Base-by-base conservation (phyloP, 2,888 invertebrate genomes). In the Drosophila meridiana region DNA sequence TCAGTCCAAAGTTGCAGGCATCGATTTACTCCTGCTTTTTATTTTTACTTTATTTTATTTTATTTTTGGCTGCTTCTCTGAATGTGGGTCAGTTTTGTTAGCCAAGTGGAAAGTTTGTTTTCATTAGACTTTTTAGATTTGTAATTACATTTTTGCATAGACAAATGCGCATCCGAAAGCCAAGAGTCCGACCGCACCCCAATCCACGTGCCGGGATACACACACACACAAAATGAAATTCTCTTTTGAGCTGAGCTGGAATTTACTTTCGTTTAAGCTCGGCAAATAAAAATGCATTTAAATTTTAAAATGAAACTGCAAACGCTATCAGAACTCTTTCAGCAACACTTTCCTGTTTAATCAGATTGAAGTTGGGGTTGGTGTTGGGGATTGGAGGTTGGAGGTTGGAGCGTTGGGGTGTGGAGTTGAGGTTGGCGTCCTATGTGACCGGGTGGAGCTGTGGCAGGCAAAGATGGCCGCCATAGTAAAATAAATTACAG, bases 401-500 rank as follows among this genome's bases (percentile, higher is more conserved):
- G 9, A 20, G 13, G 11, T 28, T 32, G 30, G 9, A 20, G 13
- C 38, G 20, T 28, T 47, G 32, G 42, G 32, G 63, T 32, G 32
- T 34, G 32, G 32, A 50, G 50, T 34, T 50, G 50, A 4, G 42
- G 32, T 13, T 14, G 11, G 8, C 38, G 40, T 34, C 30, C 28
- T 14, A 3, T 53, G 28, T 28, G 60, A 30, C 38, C 68, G 73
- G 42, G 62, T 57, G 67, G 63, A 42, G 67, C 47, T 57, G 64
- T 43, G 68, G 57, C 40, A 77, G 86, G 78, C 67, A 91, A 89
- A 90, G 85, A 90, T 91, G 89, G 87, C 83, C 87, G 86, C 86
- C 89, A 79, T 90, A 90, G 91, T 91, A 90, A 91, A 90, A 90
- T 85, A 88, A 91, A 90, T 90, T 91, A 90, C 90, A 87, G 92